These are phyloP conservation scores for Lucinisca nassula DNA, from an alignment of 2,888 invertebrate species.

Conservation along the genomic window DNA sequence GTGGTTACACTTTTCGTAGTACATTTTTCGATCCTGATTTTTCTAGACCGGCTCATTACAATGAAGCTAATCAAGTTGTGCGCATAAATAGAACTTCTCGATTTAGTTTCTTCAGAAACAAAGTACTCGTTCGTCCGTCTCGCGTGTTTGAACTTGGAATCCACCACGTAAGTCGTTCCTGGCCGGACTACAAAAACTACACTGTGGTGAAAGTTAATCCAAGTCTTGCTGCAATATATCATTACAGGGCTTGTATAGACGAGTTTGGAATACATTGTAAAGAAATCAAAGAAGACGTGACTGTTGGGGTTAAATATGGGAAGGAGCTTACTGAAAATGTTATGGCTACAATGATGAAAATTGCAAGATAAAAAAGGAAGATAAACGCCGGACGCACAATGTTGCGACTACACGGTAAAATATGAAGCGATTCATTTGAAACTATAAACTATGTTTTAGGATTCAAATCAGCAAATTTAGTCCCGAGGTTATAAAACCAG, in stretches of 20 bases:
- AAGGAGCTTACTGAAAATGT: constrained; percentile 43
- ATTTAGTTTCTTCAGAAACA: constrained; percentile 82
- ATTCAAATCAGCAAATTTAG: too few relatives aligned
- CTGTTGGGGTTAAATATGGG: constrained; percentile 54
- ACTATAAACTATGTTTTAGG: too few relatives aligned
- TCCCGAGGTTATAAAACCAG: too few relatives aligned
- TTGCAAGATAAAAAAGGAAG: neutral
- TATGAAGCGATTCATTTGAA: too few relatives aligned
- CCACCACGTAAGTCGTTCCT: constrained; percentile 86
- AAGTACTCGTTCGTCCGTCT: constrained; percentile 86
- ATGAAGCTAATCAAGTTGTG: constrained; percentile 60
- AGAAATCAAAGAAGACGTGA: constrained; percentile 47
- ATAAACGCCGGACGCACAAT: too few relatives aligned
- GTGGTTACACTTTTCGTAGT: constrained; percentile 81
- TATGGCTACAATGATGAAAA: neutral
- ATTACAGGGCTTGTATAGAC: constrained; percentile 81
- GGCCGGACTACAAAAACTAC: constrained; percentile 82
- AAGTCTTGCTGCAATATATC: constrained; percentile 79
- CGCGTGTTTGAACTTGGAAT: constrained; percentile 88
- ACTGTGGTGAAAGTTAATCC: constrained; percentile 70
- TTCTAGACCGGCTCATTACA: constrained; percentile 65
- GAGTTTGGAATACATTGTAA: constrained; percentile 79
- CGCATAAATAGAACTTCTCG: constrained; percentile 63
- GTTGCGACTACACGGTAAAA: too few relatives aligned
- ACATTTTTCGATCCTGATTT: constrained; percentile 80